Percentiles rank a stretch among this genome's conserved stretches.
Evolutionary conservation across 2,888 invertebrate genomes (phyloP).

Genomic region (Nebria brevicollis): DNA sequence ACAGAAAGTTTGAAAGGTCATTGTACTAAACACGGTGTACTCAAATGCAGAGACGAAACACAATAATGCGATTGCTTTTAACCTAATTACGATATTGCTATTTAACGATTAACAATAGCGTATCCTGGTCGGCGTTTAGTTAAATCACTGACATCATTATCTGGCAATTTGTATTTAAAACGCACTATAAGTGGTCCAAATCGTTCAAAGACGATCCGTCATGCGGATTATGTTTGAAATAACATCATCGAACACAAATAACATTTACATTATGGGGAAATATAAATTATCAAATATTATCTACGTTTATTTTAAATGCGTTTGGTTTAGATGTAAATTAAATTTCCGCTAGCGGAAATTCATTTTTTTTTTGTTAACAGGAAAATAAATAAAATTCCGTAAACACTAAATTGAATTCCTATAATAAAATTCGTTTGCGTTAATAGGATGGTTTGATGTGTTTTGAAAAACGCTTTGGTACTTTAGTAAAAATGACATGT

Average conservation of each 20-base stretch:
- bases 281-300: too few relatives aligned
- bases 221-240: not conserved
- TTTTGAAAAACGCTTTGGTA: not conserved
- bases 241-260: too few relatives aligned
- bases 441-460: not conserved
- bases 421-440: too few relatives aligned
- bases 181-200: not conserved
- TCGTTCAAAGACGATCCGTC: not conserved
- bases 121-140: not conserved
- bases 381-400: too few relatives aligned
- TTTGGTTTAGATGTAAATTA: too few relatives aligned
- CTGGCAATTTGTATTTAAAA: not conserved
- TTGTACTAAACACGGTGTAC: not conserved
- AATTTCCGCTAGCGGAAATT: too few relatives aligned
- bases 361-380: too few relatives aligned
- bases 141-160: not conserved
- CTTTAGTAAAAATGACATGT: not conserved
- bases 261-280: too few relatives aligned
- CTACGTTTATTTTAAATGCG: too few relatives aligned
- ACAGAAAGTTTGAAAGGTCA: slow-evolving; percentile 9
- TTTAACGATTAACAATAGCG: slow-evolving; percentile 16
- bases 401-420: too few relatives aligned
- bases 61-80: slow-evolving; percentile 1
- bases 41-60: not conserved
- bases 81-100: slow-evolving; percentile 15